Evolutionary conservation across 1,140 invertebrate species (phyloP).

Genomic region (Sycophila sp.): DNA sequence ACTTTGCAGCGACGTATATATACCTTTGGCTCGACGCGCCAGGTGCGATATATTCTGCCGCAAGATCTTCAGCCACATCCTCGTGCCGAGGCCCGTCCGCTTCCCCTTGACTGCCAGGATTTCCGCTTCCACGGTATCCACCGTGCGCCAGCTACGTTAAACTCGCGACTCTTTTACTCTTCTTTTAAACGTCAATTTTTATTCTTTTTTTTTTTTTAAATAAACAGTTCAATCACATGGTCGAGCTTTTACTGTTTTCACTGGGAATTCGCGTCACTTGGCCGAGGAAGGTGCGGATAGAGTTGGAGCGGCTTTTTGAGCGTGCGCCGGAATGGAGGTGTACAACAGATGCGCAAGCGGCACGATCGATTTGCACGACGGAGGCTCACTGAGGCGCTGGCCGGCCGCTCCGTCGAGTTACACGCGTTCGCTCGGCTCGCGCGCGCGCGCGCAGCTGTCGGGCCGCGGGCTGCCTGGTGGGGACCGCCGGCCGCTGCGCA

Average conservation of each 20-base stretch:
- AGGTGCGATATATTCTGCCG: conserved; percentile 59
- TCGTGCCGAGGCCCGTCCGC: conserved; percentile 34
- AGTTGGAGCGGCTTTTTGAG: too few species aligned
- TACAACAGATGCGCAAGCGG: too few species aligned
- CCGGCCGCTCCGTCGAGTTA: conserved; percentile 39
- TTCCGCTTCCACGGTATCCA: conserved; percentile 3
- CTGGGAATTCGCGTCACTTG: too few species aligned
- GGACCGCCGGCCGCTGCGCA: conserved; percentile 12
- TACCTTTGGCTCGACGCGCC: conserved; percentile 59
- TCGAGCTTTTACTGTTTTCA: too few species aligned
- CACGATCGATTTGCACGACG: conserved; percentile 43
- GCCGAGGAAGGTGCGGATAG: too few species aligned
- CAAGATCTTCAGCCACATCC: conserved; percentile 62
- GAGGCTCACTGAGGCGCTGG: conserved; percentile 45
- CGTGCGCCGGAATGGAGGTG: too few species aligned
- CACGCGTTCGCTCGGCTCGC: conserved; percentile 32
- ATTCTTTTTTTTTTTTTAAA: conserved; percentile 22
- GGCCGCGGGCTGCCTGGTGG: conserved; percentile 23
- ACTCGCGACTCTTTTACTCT: too few species aligned
- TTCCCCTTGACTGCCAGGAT: conserved; percentile 35
- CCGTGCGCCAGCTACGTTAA: too few species aligned
- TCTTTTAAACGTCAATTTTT: not conserved
- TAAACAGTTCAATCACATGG: too few species aligned
- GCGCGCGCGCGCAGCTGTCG: not conserved
- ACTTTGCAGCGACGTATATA: not conserved